Percentiles rank a stretch among this genome's conserved stretches.
Evolutionary conservation across 2,888 invertebrate species (phyloP).

Genomic region (Drosophila kambysellisi): DNA sequence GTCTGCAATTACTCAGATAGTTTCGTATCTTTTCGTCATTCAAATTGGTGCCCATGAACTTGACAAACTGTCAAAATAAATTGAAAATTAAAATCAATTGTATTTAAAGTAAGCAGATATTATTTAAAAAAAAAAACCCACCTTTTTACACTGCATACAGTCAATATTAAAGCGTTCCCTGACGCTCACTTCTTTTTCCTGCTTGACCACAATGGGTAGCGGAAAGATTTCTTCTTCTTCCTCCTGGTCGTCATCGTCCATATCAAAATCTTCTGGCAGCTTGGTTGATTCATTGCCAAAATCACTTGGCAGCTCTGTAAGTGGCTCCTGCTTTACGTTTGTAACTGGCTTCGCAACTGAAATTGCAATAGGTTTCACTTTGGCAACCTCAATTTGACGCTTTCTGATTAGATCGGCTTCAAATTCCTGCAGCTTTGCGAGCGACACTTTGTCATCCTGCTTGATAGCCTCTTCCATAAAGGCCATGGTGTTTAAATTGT

Average conservation of each 20-base stretch:
- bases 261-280: conserved; percentile 59
- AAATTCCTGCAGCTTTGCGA: conserved; percentile 63
- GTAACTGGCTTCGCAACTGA: not conserved
- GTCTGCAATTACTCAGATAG: conserved; percentile 77
- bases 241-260: conserved; percentile 43
- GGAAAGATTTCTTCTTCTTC: conserved; percentile 65
- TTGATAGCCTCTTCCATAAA: conserved; percentile 70
- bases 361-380: not conserved
- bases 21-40: conserved; percentile 72
- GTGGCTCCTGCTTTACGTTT: conserved; percentile 48
- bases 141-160: conserved; percentile 78
- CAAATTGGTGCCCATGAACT: conserved; percentile 72
- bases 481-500: conserved; percentile 71
- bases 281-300: conserved; percentile 65
- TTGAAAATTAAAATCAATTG: not conserved
- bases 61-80: conserved; percentile 69
- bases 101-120: not conserved
- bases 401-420: conserved; percentile 68
- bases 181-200: conserved; percentile 47
- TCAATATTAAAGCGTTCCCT: conserved; percentile 68
- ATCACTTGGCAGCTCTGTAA: conserved; percentile 47
- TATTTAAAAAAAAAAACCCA: not conserved
- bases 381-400: conserved; percentile 39
- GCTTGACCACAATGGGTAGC: conserved; percentile 62
- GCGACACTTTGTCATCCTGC: conserved; percentile 59